phyloP scores from a whole-genome alignment of 2,797 vertebrate genomes.

The Periparus ater region DNA sequence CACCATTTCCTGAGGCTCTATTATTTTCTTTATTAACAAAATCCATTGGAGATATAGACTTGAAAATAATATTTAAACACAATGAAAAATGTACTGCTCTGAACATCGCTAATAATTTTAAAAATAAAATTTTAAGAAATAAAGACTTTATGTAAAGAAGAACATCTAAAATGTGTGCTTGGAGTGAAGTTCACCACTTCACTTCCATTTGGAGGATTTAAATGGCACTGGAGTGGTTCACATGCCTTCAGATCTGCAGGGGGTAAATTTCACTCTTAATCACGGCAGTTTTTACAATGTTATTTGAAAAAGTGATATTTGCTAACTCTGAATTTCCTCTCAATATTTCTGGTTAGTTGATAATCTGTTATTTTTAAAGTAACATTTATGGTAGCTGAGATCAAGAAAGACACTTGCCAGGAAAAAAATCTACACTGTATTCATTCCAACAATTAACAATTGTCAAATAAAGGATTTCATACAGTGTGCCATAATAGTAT shows the following conservation, averaged over 20 bases:
- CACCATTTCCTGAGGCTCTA: slow-evolving; percentile 63
- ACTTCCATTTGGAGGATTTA: slow-evolving; percentile 24
- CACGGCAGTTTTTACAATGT: background rate
- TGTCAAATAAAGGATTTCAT: background rate
- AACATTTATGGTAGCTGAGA: background rate
- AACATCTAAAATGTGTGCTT: background rate
- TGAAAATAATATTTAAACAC: slow-evolving; percentile 62
- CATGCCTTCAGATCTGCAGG: background rate
- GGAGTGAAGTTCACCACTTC: slow-evolving; percentile 12
- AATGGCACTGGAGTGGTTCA: background rate
- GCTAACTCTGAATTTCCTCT: background rate
- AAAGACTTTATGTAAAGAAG: slow-evolving; percentile 33
- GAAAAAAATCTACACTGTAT: background rate
- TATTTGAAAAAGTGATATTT: slow-evolving; percentile 4
- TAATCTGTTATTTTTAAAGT: background rate
- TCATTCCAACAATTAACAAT: background rate
- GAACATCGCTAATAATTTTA: background rate
- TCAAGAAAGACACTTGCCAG: background rate
- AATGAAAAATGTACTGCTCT: slow-evolving; percentile 35
- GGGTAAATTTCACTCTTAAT: slow-evolving; percentile 23
- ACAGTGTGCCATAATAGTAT: background rate
- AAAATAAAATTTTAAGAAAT: slow-evolving; percentile 62
- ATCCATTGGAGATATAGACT: slow-evolving; percentile 58
- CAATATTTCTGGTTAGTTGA: background rate
- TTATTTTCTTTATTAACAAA: slow-evolving; percentile 72